Evolutionary conservation across 2,113 vertebrate species (phyloP), one percentile per base, ranked within the genome.

Genomic region (Phaethon lepturus): DNA sequence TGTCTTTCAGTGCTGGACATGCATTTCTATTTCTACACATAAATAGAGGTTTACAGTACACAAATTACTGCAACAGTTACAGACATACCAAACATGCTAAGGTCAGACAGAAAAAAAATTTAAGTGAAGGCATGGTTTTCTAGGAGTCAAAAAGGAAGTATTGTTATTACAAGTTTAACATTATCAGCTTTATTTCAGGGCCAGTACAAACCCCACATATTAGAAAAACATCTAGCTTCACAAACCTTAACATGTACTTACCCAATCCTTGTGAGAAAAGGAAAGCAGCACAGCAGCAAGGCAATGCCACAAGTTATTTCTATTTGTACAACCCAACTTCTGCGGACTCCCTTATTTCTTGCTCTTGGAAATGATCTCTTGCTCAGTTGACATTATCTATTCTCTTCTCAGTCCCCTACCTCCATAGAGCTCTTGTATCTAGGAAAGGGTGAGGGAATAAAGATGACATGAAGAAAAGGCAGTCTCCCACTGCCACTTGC

Each of bases 231-330:
- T 55, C 19, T n/a, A 29, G 24, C 25, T 73, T 73, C 67, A 35
- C 67, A 73, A 35, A 7, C 7, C 1, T 0, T 55, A 66, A 25
- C 1, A 0, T 17, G 29, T 25, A 25, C 14, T 50, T 44, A 52
- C 11, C 14, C 19, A 49, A 13, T 58, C 44, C 10, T 44, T 58
- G 19, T 50, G 17, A 58, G 29, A 56, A 64, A n/a, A 8, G 28
- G 18, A 64, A 80, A 80, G 19, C 15, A 49, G 35, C 16, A 58
- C 5, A 73, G 24, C 50, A 88, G 35, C 24, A 58, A 80, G 29
- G 11, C 74, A 45, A 26, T 31, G 23, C 13, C 56, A 38, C 17
- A 45, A 38, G 29, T 50, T 68, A 68, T 19, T 76, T 59, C 35
- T 29, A 17, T 86, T 59, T 68, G 55, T 60, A 60, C 29, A 42